These are phyloP conservation scores for Carassius carassius DNA, from an alignment of 2,113 vertebrate genomes.

Conservation along the genomic window DNA sequence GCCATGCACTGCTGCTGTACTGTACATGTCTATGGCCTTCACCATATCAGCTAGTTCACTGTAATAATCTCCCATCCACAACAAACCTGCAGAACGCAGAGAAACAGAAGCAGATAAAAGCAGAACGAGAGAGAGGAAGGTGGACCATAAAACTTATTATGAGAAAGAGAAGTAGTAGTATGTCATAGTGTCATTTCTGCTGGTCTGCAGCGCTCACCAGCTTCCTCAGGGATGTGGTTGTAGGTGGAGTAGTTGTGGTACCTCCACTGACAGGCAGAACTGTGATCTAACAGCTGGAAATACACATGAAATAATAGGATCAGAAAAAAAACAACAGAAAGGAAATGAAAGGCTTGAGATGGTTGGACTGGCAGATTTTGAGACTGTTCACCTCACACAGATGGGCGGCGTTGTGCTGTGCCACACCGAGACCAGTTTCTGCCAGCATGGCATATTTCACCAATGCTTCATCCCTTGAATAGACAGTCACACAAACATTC, in stretches of 20 bases:
- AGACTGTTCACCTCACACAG: slow-evolving; percentile 66
- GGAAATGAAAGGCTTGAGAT: neutral
- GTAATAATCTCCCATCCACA: slow-evolving; percentile 93
- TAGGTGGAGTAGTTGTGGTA: slow-evolving; percentile 90
- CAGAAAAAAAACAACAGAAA: neutral
- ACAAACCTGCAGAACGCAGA: slow-evolving; percentile 76
- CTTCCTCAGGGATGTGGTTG: slow-evolving; percentile 82
- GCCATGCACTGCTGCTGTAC: slow-evolving; percentile 82
- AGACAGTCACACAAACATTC: slow-evolving; percentile 13
- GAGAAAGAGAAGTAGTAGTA: neutral
- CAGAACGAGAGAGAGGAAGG: slow-evolving; percentile 40
- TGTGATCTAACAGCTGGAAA: slow-evolving; percentile 78
- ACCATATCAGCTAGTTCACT: slow-evolving; percentile 73
- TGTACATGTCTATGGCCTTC: slow-evolving; percentile 83
- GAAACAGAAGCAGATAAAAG: neutral
- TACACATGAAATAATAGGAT: slow-evolving; percentile 9
- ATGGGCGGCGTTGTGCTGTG: slow-evolving; percentile 89
- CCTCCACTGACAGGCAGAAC: slow-evolving; percentile 84
- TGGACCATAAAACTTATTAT: neutral
- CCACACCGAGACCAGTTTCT: slow-evolving; percentile 89
- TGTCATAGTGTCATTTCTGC: neutral
- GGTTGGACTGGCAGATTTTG: neutral
- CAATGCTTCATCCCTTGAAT: slow-evolving; percentile 82
- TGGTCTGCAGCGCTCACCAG: slow-evolving; percentile 75
- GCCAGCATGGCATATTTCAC: slow-evolving; percentile 86